Conservation (phyloP, 2,113 vertebrate species). For the Apeltes quadracus region DNA sequence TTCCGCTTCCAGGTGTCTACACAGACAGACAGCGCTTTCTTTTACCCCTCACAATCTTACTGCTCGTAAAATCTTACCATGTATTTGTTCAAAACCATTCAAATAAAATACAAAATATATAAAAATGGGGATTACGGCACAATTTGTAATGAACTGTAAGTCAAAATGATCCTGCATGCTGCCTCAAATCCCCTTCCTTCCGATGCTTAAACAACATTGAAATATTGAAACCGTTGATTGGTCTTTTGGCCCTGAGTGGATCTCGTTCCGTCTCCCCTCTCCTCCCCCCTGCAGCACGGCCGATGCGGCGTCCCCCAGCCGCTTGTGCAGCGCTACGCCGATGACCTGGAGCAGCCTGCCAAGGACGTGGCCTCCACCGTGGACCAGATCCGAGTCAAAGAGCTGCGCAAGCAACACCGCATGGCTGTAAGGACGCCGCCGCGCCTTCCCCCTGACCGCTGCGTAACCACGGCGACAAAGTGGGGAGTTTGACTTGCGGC, state of each 20-base stretch:
- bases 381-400: constrained; percentile 93
- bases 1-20: constrained; percentile 20
- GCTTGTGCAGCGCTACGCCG: constrained; percentile 92
- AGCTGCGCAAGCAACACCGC: constrained; percentile 94
- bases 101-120: too few relatives aligned
- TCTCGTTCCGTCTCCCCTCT: neutral
- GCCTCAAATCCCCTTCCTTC: neutral
- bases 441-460: constrained; percentile 3
- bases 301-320: constrained; percentile 93
- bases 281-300: constrained; percentile 82
- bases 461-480: neutral
- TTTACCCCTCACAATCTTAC: neutral
- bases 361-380: constrained; percentile 88
- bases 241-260: too few relatives aligned
- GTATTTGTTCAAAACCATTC: neutral
- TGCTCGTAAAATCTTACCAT: neutral
- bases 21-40: neutral
- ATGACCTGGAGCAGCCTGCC: constrained; percentile 88
- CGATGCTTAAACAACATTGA: neutral
- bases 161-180: constrained; percentile 6
- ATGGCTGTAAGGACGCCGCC: constrained; percentile 99
- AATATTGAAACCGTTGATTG: neutral
- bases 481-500: too few relatives aligned
- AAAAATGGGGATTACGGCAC: too few relatives aligned
- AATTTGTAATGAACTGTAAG: neutral